Evolutionary conservation across 1,140 invertebrate species (phyloP), one percentile per base, ranked within the genome.

Genomic region (Drosophila lacertosa): DNA sequence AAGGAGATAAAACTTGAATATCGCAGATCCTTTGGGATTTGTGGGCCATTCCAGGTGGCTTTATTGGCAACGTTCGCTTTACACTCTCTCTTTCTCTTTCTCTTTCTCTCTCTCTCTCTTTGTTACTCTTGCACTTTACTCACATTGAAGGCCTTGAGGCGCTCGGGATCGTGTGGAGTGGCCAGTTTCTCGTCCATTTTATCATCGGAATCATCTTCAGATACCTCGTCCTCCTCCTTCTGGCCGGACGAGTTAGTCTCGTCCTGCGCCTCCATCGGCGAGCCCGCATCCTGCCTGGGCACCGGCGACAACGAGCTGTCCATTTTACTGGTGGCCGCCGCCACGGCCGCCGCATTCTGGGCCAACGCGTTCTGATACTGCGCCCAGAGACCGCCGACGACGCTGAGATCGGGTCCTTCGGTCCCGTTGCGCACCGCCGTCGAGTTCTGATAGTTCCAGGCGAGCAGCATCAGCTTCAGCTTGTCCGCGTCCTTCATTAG

Each of bases 111-210:
- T 26, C 59, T 62, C 51, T 48, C 68, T 54, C 29, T 58, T 53
- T 51, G 45, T 66, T 39, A 54, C 70, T 59, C 40, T 58, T 74
- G 47, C 80, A 62, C 68, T 70, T 60, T 71, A 93, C 95, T 95
- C 93, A 99, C 98, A 93, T 99, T 99, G 91, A 99, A 99, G 51
- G 98, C 97, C 92, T 99, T 99, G 42, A 99, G 94, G 91, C 98
- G 94, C 92, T 99, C 98, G 0, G 98, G 97, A 92, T 99, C 98
- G 89, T 97, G 96, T 89, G 97, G 94, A 82, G 97, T 95, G 71
- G 89, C 78, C 63, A 90, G 51, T 74, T 97, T 95, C 39, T 96
- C 94, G 88, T 97, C 95, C 50, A 97, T 94, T 90, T 97, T 95
- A 84, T 98, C 97, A 77, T 98, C 96, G 54, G 95, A 96, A 86